phyloP scores from a whole-genome alignment of 2,888 invertebrate species.

The Cephus pygmeus region DNA sequence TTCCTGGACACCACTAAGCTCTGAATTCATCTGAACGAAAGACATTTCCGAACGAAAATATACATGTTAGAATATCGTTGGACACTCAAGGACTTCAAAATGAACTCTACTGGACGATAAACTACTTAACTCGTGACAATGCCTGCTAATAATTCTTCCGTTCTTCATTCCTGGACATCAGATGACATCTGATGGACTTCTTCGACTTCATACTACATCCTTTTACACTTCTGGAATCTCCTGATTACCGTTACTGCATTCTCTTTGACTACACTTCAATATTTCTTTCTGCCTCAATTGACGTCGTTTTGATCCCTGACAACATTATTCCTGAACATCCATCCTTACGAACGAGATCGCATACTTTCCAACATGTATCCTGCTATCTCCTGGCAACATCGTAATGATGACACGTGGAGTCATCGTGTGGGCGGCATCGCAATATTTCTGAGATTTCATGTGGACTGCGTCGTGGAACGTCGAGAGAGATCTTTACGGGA shows the following conservation, averaged over 20 bases:
- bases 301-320: background rate
- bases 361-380: background rate
- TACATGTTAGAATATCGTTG: background rate
- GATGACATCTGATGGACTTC: background rate
- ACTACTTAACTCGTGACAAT: background rate
- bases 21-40: background rate
- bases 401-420: background rate
- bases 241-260: background rate
- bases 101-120: background rate
- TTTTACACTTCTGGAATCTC: background rate
- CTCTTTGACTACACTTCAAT: background rate
- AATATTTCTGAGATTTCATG: background rate
- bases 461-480: background rate
- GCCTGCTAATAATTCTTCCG: background rate
- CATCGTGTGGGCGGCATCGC: background rate
- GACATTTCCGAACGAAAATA: background rate
- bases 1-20: background rate
- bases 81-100: background rate
- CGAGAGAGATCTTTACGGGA: conserved; percentile 28
- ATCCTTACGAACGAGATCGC: background rate
- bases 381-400: background rate
- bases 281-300: background rate
- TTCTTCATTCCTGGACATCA: background rate
- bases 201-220: background rate
- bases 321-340: background rate